A percentile compares a stretch with the other conserved stretches of the same genome.
phyloP scores from a whole-genome alignment of 2,888 invertebrate genomes.

The Nyleta sp. region DNA sequence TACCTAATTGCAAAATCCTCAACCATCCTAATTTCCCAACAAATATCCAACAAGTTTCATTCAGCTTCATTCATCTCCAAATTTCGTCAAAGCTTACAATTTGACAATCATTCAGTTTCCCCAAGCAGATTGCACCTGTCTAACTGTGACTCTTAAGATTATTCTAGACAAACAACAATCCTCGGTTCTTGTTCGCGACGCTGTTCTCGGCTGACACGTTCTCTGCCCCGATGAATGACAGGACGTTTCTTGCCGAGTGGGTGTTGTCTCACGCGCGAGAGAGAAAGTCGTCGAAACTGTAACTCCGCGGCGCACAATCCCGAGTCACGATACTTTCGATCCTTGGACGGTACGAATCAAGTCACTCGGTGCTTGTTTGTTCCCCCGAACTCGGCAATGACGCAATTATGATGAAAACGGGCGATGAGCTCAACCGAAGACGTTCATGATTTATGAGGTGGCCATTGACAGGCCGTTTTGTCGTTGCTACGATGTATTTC shows the following conservation, averaged over 20 bases:
- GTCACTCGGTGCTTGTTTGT: neutral
- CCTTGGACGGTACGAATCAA: constrained; percentile 21
- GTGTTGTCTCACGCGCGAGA: constrained; percentile 41
- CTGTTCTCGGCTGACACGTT: constrained; percentile 19
- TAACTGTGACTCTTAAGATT: neutral
- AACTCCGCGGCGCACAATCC: constrained; percentile 32
- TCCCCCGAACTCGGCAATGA: neutral
- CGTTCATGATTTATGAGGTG: constrained; percentile 8
- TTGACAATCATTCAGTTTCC: too few relatives aligned
- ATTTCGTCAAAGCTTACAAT: too few relatives aligned
- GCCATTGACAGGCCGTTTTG: neutral
- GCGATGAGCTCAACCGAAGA: constrained; percentile 12
- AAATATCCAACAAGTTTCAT: too few relatives aligned
- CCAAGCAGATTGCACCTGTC: too few relatives aligned
- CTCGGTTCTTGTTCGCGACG: neutral
- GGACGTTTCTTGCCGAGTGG: constrained; percentile 42
- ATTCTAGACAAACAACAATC: constrained; percentile 18
- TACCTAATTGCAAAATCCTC: too few relatives aligned
- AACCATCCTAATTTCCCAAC: too few relatives aligned
- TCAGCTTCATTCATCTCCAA: too few relatives aligned
- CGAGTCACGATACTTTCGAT: constrained; percentile 35
- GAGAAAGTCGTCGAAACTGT: constrained; percentile 58
- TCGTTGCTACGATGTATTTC: too few relatives aligned
- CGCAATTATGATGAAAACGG: constrained; percentile 30
- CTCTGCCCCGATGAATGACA: constrained; percentile 27